Percentiles rank a stretch among this genome's conserved stretches.
Evolutionary conservation across 2,888 invertebrate genomes (phyloP).

Genomic region (Melanostoma scalare): DNA sequence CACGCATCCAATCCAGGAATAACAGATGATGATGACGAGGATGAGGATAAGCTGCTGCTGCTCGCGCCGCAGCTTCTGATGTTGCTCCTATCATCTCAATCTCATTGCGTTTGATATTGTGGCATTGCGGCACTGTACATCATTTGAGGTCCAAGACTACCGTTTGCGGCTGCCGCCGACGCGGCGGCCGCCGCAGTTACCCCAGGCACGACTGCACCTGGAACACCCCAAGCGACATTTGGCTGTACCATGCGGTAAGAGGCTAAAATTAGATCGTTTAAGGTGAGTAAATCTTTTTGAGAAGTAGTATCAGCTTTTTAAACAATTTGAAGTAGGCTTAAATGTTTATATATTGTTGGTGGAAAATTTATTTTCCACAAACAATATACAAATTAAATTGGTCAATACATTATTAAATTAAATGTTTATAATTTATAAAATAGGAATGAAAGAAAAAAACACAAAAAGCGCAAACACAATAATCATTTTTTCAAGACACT

Average conservation of each 20-base stretch:
- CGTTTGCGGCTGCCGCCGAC: constrained; percentile 83
- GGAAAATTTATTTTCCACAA: too few species aligned
- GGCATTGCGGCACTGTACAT: constrained; percentile 89
- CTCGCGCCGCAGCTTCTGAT: constrained; percentile 61
- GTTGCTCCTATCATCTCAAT: constrained; percentile 77
- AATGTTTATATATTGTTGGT: neutral
- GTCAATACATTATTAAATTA: neutral
- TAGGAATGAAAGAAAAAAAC: neutral
- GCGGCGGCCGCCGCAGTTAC: constrained; percentile 83
- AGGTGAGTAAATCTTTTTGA: constrained; percentile 62
- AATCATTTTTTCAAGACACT: too few species aligned
- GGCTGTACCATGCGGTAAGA: constrained; percentile 87
- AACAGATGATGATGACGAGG: constrained; percentile 75
- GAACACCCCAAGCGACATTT: constrained; percentile 83
- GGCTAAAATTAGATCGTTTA: constrained; percentile 76
- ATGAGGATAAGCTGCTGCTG: constrained; percentile 70
- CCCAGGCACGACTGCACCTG: constrained; percentile 83
- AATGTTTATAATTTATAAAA: neutral
- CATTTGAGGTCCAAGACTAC: constrained; percentile 85
- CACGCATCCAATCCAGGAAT: constrained; percentile 78
- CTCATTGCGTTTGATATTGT: constrained; percentile 94
- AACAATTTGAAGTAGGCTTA: constrained; percentile 27
- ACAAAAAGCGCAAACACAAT: neutral
- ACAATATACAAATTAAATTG: too few species aligned
- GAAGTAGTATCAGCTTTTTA: constrained; percentile 67